A percentile compares a stretch with the other conserved stretches of the same genome.
Conservation (phyloP, 2,113 vertebrate genomes). For the Chauna torquata region DNA sequence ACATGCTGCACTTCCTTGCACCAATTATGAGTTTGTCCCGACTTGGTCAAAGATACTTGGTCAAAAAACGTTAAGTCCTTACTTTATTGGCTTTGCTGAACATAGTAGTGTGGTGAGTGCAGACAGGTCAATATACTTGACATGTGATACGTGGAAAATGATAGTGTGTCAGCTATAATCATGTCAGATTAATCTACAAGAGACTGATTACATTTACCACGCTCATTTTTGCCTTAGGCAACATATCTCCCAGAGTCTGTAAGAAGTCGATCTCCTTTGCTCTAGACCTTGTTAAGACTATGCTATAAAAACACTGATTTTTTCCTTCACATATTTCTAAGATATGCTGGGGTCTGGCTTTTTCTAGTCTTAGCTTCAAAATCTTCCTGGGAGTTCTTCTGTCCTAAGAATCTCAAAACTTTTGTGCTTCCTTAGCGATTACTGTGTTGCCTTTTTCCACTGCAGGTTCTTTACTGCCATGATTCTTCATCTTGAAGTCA, state of each 20-base stretch:
- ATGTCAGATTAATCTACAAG: background rate
- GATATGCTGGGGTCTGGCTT: background rate
- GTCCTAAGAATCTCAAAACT: background rate
- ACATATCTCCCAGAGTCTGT: background rate
- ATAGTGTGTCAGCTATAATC: background rate
- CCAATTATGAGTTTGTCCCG: background rate
- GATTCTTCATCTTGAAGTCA: background rate
- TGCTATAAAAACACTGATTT: constrained; percentile 6
- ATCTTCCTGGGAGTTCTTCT: background rate
- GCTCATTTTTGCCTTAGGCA: constrained; percentile 8
- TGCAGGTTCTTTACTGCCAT: background rate
- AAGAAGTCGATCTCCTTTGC: background rate
- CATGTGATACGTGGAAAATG: background rate
- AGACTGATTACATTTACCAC: background rate
- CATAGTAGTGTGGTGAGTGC: background rate
- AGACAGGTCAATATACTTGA: background rate
- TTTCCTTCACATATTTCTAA: background rate
- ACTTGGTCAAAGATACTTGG: background rate
- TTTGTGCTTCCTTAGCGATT: background rate
- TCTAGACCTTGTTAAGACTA: background rate
- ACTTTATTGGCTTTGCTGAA: background rate
- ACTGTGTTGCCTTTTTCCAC: background rate
- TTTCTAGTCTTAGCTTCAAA: constrained; percentile 25
- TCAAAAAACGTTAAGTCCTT: background rate
- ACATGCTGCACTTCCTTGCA: background rate